Evolutionary conservation across 2,797 vertebrate genomes (phyloP), one percentile per base, ranked within the genome.

Genomic region (Tenualosa thibaudeaui): DNA sequence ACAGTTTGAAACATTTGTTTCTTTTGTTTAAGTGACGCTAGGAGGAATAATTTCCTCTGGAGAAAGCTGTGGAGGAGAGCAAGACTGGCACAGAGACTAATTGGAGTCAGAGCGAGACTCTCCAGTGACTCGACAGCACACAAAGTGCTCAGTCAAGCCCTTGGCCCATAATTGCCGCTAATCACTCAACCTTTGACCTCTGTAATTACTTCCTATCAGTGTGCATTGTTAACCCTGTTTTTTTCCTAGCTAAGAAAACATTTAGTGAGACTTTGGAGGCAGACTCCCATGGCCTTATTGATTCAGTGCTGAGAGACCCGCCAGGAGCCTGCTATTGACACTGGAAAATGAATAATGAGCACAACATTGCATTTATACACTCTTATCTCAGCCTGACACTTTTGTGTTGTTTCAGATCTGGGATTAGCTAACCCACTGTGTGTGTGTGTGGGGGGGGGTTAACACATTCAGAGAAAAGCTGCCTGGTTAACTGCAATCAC

Each of bases 181-280:
- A 91, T 90, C 87, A 86, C 85, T 78, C 87, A 81, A 89, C 88
- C 90, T 88, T 83, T 89, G 88, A 89, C 88, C 90, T 78, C 49
- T 17, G 17, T 89, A 92, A 92, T 88, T 90, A 85, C 85, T 88
- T 90, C 83, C 86, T 85, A 91, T 92, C 88, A 88, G 85, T 88
- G 84, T 53, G 49, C 71, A 60, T 83, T 89, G 89, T 86, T 87
- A 87, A 84, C 17, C 40, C 71, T 19, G 17, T 7, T 37, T 75
- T 75, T 40, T 40, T 31, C 1, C 37, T 43, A 22, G 71, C 71
- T 43, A 37, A 17, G 68, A 13, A 71, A 71, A 37, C 26, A 37
- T 31, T 19, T 40, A 22, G 54, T 0, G 15, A 40, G 31, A 86
- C 83, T 40, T 81, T 81, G 81, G 78, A 26, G 54, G 53, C 68